These are phyloP conservation scores for Hycleus cichorii DNA, from an alignment of 1,140 invertebrate genomes.

Conservation along the genomic window DNA sequence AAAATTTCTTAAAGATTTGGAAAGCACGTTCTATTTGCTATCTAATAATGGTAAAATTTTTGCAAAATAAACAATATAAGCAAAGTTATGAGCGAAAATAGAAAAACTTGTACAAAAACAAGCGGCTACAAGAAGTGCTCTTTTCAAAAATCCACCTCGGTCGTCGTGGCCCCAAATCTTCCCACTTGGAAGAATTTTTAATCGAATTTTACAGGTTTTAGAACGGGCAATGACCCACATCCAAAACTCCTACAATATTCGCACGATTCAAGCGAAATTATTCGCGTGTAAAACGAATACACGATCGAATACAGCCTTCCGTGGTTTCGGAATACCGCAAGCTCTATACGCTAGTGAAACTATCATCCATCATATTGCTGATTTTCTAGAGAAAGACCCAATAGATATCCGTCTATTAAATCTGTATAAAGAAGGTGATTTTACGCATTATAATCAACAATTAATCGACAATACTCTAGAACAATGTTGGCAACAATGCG, in stretches of 20 bases:
- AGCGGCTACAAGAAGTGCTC: no score
- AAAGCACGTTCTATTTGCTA: no score
- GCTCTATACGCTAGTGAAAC: constrained; percentile 73
- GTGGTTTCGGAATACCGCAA: constrained; percentile 82
- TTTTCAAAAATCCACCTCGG: no score
- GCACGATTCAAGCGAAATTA: constrained; percentile 56
- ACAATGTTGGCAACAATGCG: constrained; percentile 74
- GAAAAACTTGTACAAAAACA: no score
- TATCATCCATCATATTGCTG: constrained; percentile 67
- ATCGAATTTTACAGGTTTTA: constrained; percentile 70
- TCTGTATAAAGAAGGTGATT: constrained; percentile 71
- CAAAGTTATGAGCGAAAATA: no score
- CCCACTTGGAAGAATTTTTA: background rate
- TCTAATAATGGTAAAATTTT: no score
- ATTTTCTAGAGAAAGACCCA: constrained; percentile 55
- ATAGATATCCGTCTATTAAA: constrained; percentile 54
- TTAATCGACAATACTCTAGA: constrained; percentile 66
- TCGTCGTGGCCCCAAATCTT: background rate
- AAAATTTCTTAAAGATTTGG: no score
- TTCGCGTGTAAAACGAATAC: constrained; percentile 75
- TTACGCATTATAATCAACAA: constrained; percentile 70
- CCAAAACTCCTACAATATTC: constrained; percentile 70
- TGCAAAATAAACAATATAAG: no score
- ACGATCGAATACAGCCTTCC: constrained; percentile 80
- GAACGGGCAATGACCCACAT: constrained; percentile 71